Evolutionary conservation across 2,888 invertebrate species (phyloP), one percentile per base, ranked within the genome.

Genomic region (Standfussiana lucernea): DNA sequence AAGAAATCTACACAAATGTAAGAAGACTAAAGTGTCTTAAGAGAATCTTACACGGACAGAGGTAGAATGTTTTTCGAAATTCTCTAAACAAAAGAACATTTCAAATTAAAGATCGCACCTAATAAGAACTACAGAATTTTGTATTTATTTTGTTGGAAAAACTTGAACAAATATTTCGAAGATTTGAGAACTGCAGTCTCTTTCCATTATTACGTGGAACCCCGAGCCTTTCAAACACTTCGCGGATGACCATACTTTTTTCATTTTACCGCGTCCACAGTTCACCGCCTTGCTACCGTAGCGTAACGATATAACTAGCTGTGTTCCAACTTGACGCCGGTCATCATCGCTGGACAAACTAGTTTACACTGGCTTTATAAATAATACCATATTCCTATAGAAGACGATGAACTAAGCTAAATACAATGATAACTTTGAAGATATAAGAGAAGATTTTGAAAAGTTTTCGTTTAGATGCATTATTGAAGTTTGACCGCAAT

Each of bases 221-320:
- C 83, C 56, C 13, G 18, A n/a, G 35, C 5, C 4, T 75, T 15
- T 10, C 8, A n/a, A 40, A 62, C 37, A 69, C n/a, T 56, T 80
- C 84, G 84, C 69, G 53, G 67, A 67, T 35, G 47, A 69, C 61
- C 15, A 66, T 11, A 32, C 37, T 83, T 74, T 79, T 70, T 75
- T n/a, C 8, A 45, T 59, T 40, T 45, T 35, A 59, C 15, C 64
- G 47, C 59, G 71, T 72, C 61, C 75, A 84, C 88, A 88, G 87
- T 84, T 84, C 84, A 83, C 79, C 83, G 88, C 78, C 80, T 82
- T 67, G 66, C 70, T 71, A 80, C 79, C 80, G 77, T 80, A 89
- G 77, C 89, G 86, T 88, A 76, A 88, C 89, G 82, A 78, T 82
- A 82, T 88, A 89, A 89, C 82, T 85, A 88, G 89, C 75, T 32